A percentile compares a stretch with the other conserved stretches of the same genome.
phyloP scores from a whole-genome alignment of 2,888 invertebrate species.

The Mellilla xanthometata region DNA sequence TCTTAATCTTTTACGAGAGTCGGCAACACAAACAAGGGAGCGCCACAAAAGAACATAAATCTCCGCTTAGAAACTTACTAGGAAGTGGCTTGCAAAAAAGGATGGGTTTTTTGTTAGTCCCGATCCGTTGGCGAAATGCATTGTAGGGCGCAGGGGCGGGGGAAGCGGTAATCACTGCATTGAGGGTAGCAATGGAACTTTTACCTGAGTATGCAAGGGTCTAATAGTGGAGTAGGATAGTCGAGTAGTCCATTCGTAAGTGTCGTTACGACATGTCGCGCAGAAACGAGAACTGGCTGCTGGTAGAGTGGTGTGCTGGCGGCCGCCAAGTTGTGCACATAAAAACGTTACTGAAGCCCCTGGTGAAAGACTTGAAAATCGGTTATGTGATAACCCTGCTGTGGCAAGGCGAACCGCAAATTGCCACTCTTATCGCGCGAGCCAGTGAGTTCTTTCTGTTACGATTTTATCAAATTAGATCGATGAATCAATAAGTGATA shows the following conservation, averaged over 20 bases:
- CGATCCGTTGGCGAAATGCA: slow-evolving; percentile 67
- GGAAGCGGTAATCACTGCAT: slow-evolving; percentile 60
- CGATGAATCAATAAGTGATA: slow-evolving; percentile 1
- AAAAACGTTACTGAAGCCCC: slow-evolving; percentile 38
- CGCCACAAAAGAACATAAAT: slow-evolving; percentile 41
- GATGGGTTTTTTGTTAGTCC: slow-evolving; percentile 60
- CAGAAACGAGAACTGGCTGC: slow-evolving; percentile 56
- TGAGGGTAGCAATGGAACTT: slow-evolving; percentile 71
- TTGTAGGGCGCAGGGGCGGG: slow-evolving; percentile 62
- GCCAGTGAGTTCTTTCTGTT: slow-evolving; percentile 46
- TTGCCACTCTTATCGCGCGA: slow-evolving; percentile 43
- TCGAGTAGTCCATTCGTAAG: slow-evolving; percentile 26
- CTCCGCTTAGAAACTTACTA: slow-evolving; percentile 58
- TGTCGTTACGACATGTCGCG: slow-evolving; percentile 33
- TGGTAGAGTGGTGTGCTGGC: slow-evolving; percentile 56
- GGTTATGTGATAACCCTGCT: slow-evolving; percentile 42
- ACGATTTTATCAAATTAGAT: slow-evolving; percentile 12
- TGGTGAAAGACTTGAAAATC: slow-evolving; percentile 34
- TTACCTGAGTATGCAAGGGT: slow-evolving; percentile 61
- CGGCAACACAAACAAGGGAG: slow-evolving; percentile 33
- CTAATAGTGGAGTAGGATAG: slow-evolving; percentile 21
- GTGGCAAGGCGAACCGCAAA: slow-evolving; percentile 38
- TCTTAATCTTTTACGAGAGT: slow-evolving; percentile 38
- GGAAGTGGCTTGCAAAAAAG: slow-evolving; percentile 70
- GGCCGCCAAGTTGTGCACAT: slow-evolving; percentile 44